A percentile compares a stretch with the other conserved stretches of the same genome.
Conservation (phyloP, 2,797 vertebrate species). For the Urosaurus nigricauda region DNA sequence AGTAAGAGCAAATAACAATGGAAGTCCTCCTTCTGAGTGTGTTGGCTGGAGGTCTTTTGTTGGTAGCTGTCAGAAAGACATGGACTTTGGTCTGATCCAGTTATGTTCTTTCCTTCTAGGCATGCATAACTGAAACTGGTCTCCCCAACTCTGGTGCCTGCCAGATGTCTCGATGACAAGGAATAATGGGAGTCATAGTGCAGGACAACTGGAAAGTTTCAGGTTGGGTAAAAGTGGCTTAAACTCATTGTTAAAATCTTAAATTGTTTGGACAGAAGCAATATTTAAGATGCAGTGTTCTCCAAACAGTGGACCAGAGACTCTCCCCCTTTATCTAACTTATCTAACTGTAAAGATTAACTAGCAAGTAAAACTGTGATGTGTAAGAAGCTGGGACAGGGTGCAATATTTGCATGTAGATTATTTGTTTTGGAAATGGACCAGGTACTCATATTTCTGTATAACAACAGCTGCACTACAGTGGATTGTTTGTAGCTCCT, state of each 20-base stretch:
- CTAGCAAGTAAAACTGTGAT: slow-evolving; percentile 14
- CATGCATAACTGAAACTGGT: background rate
- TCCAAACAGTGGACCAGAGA: background rate
- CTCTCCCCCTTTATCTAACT: background rate
- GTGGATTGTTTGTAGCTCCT: background rate
- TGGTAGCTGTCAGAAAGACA: background rate
- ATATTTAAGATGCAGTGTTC: background rate
- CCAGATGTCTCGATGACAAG: background rate
- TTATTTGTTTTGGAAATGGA: slow-evolving; percentile 22
- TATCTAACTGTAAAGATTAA: background rate
- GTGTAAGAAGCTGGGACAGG: background rate
- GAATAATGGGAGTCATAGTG: background rate
- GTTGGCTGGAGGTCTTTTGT: too few species aligned
- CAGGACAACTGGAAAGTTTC: background rate
- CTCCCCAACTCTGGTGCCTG: background rate
- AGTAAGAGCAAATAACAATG: background rate
- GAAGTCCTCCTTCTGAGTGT: background rate
- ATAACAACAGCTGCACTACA: slow-evolving; percentile 18
- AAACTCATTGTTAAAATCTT: background rate
- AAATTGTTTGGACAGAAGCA: background rate
- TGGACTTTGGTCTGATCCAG: background rate
- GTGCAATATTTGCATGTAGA: slow-evolving; percentile 17
- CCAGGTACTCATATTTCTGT: slow-evolving; percentile 33
- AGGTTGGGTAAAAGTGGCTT: background rate
- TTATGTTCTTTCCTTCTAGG: background rate